Evolutionary conservation across 30 jellyfish, hydroid and myxozoan genomes (phyloP).

Genomic region (Turritopsis rubra): DNA sequence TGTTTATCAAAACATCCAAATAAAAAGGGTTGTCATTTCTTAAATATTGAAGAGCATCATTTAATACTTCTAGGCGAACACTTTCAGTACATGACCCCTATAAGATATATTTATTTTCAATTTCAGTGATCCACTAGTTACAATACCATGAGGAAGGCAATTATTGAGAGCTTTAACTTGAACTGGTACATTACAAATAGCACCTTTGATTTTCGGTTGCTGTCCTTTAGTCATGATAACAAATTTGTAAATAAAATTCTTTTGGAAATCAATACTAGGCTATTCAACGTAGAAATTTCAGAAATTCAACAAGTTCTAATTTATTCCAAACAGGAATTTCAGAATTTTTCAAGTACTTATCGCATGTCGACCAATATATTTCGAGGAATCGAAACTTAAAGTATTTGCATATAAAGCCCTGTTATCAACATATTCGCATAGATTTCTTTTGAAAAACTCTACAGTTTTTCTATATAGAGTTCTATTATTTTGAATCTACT

Average conservation of each 20-base stretch:
- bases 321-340: no score
- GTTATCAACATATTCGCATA: no score
- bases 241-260: neutral
- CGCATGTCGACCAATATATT: no score
- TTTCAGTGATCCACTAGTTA: neutral
- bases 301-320: no score
- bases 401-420: no score
- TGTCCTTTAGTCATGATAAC: constrained; percentile 21
- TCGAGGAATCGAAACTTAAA: no score
- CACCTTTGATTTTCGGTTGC: constrained; percentile 14
- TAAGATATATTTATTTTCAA: neutral
- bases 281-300: no score
- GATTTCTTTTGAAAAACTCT: no score
- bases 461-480: no score
- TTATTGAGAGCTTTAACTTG: neutral
- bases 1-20: neutral
- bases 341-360: no score
- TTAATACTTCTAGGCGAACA: constrained; percentile 9
- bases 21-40: neutral
- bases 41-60: neutral
- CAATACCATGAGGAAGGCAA: constrained; percentile 5
- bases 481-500: no score
- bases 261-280: neutral
- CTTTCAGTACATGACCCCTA: constrained; percentile 12
- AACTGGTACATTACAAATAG: constrained; percentile 6